Evolutionary conservation across 1,140 invertebrate species (phyloP), one percentile per base, ranked within the genome.

Genomic region (Papilio helenus): DNA sequence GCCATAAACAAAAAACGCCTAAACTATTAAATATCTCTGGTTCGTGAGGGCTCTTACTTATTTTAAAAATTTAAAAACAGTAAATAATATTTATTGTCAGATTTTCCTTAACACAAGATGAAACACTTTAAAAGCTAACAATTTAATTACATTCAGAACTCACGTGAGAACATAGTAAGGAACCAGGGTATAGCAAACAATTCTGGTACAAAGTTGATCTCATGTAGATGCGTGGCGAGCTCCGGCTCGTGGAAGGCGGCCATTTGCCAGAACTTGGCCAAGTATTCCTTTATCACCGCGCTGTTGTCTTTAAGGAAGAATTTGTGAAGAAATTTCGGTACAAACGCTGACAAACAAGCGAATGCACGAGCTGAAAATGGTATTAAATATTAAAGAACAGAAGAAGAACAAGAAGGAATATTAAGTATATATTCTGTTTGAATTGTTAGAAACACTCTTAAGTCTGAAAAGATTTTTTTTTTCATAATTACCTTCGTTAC

Each of bases 181-280:
- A 99, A 99, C 99, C 99, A 99, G 0, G 99, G 99, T 92, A 99
- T 99, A n/a, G 99, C 98, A 95, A 99, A 99, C 2, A 99, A 95
- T 95, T 99, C 99, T 0, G 99, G 99, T 85, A 99, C 98, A 93
- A 99, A 99, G 86, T 97, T 98, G 84, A 99, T 99, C 8, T 97
- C 97, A 85, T 97, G 96, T 49, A 99, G 95, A 95, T 99, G 99
- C 92, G 97, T 98, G 0, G 98, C 98, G 65, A 99, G 94, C 76
- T 97, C 95, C 12, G 99, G 98, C 94, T 99, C 99, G 90, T 99
- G 98, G 92, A 99, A 99, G 79, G 98, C 97, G 72, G 99, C 97
- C 80, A 99, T 96, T 92, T 99, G 99, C 80, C 98, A 98, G 95
- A 99, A 99, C 93, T 99, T 99, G 1, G 98, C 97, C 79, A 99